Conservation (phyloP, 2,888 invertebrate species). For the Hoplodrina ambigua region DNA sequence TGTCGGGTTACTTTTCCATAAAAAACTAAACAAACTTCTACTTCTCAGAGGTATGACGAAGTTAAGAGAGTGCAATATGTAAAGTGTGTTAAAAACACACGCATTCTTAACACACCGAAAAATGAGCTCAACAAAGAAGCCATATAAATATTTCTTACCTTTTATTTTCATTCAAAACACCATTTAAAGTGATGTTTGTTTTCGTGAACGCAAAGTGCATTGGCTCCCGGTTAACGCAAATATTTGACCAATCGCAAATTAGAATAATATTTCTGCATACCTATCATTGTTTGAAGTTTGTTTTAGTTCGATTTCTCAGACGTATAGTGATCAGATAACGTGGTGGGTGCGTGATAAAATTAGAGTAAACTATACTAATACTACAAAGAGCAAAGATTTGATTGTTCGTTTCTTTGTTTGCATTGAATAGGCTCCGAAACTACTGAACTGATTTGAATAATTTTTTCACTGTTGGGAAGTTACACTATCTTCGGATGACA, state of each 20-base stretch:
- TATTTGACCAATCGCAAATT: constrained; percentile 59
- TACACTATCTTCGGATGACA: too few relatives aligned
- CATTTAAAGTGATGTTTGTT: constrained; percentile 51
- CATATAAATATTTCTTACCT: constrained; percentile 35
- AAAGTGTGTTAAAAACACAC: constrained; percentile 34
- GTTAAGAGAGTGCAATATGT: constrained; percentile 14
- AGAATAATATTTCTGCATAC: constrained; percentile 44
- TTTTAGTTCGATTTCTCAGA: constrained; percentile 4
- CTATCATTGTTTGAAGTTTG: constrained; percentile 25
- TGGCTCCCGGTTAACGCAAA: constrained; percentile 56
- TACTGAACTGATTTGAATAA: too few relatives aligned
- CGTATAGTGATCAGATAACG: too few relatives aligned
- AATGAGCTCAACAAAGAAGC: constrained; percentile 43
- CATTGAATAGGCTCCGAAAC: too few relatives aligned
- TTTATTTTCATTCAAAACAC: constrained; percentile 50
- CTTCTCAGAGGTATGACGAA: constrained; percentile 28
- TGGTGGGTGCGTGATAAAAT: too few relatives aligned
- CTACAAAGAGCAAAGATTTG: too few relatives aligned
- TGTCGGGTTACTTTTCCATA: background rate
- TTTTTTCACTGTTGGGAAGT: too few relatives aligned
- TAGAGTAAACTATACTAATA: too few relatives aligned
- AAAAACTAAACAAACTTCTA: constrained; percentile 10
- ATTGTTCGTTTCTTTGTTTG: too few relatives aligned
- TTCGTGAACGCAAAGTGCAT: constrained; percentile 60
- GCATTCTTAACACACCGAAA: constrained; percentile 30